Conservation (phyloP, 1,140 invertebrate species). For the Sminthurinus signatus region DNA sequence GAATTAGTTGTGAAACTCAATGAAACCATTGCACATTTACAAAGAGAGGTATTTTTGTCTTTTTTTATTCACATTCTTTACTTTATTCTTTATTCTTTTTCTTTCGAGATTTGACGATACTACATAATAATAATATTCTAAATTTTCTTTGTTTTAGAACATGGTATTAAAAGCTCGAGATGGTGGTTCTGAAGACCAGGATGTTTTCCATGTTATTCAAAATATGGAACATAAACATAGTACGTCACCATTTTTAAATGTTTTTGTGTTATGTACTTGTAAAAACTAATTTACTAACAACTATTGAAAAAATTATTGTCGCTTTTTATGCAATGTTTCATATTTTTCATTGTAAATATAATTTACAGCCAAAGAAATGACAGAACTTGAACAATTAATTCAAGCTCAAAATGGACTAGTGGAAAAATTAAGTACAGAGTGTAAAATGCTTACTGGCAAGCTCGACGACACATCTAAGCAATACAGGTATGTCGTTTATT, state of each 20-base stretch:
- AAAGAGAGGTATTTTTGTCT: slow-evolving; percentile 60
- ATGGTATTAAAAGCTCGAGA: neutral
- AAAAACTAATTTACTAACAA: neutral
- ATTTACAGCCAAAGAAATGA: slow-evolving; percentile 55
- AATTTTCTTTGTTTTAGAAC: slow-evolving; percentile 2
- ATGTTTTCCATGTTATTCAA: slow-evolving; percentile 49
- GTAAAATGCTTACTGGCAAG: slow-evolving; percentile 73
- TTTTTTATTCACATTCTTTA: too few species aligned
- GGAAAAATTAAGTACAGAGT: slow-evolving; percentile 76
- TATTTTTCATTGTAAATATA: slow-evolving; percentile 24
- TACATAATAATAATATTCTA: neutral
- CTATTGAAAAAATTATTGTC: slow-evolving; percentile 9
- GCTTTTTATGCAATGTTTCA: neutral
- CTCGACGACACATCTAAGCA: slow-evolving; percentile 72
- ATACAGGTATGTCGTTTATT: slow-evolving; percentile 69
- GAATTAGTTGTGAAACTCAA: slow-evolving; percentile 65
- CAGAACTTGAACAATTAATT: slow-evolving; percentile 75
- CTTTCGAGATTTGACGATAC: too few species aligned
- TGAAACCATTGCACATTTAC: slow-evolving; percentile 65
- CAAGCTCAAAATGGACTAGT: slow-evolving; percentile 78
- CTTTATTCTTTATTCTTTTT: too few species aligned
- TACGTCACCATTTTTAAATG: too few species aligned
- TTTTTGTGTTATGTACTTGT: too few species aligned
- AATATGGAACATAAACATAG: slow-evolving; percentile 74
- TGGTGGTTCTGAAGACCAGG: slow-evolving; percentile 6